Evolutionary conservation across 2,888 invertebrate species (phyloP).

Genomic region (Cosmorhoe ocellata): DNA sequence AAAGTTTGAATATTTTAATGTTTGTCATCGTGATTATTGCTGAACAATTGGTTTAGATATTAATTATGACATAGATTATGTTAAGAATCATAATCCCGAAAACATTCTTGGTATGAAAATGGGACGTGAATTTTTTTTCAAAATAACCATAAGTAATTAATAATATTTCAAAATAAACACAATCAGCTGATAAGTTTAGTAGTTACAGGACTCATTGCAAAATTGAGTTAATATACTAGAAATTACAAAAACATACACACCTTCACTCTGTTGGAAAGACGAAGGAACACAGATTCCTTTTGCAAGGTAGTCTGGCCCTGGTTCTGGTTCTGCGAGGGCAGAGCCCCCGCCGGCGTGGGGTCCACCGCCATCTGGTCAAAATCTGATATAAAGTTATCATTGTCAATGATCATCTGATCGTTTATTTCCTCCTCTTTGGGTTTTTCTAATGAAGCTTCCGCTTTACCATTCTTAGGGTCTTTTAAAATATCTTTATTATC

Average conservation of each 20-base stretch:
- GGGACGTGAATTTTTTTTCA: too few species aligned
- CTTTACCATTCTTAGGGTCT: conserved; percentile 59
- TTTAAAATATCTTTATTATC: conserved; percentile 52
- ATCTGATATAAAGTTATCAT: conserved; percentile 79
- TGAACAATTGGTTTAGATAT: too few species aligned
- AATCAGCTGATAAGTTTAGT: too few species aligned
- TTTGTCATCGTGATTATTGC: too few species aligned
- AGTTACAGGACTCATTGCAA: too few species aligned
- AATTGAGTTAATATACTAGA: neutral
- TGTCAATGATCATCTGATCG: conserved; percentile 68
- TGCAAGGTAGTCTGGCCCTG: conserved; percentile 77
- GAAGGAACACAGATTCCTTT: conserved; percentile 97
- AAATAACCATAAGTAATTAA: too few species aligned
- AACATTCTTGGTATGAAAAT: too few species aligned
- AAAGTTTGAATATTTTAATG: too few species aligned
- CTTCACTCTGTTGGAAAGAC: conserved; percentile 97
- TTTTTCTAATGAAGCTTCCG: conserved; percentile 53
- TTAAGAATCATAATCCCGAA: too few species aligned
- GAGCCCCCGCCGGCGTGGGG: conserved; percentile 64
- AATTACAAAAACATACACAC: conserved; percentile 65
- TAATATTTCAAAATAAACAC: too few species aligned
- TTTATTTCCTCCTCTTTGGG: conserved; percentile 65
- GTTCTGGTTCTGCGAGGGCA: conserved; percentile 53
- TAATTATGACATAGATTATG: too few species aligned
- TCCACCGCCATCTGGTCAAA: conserved; percentile 78